These are phyloP conservation scores for Lanistes nyassanus DNA, from an alignment of 1,140 invertebrate genomes.

Conservation along the genomic window DNA sequence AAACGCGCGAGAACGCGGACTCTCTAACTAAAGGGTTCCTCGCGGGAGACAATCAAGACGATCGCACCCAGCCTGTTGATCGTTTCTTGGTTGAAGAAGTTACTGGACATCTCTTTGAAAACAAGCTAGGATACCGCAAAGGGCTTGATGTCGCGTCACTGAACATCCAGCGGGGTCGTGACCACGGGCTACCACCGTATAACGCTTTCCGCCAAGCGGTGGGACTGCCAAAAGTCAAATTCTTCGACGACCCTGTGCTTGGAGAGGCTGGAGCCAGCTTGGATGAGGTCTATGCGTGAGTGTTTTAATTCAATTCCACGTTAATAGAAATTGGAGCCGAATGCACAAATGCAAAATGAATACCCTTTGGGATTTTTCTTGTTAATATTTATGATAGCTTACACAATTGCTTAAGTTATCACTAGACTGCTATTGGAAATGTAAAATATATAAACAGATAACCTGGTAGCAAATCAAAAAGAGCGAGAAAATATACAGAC, in stretches of 20 bases:
- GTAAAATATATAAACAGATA: too few relatives aligned
- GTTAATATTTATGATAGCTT: neutral
- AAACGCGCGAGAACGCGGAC: constrained; percentile 21
- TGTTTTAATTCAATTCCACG: neutral
- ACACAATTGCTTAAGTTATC: too few relatives aligned
- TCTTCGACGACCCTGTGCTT: neutral
- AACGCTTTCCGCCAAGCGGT: constrained; percentile 29
- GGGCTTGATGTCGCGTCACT: constrained; percentile 28
- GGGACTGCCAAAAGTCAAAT: constrained; percentile 52
- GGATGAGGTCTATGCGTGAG: constrained; percentile 6
- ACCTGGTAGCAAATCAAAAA: too few relatives aligned
- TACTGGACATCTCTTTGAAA: constrained; percentile 28
- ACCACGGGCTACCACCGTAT: constrained; percentile 68
- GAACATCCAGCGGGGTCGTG: constrained; percentile 29
- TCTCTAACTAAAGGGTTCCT: constrained; percentile 24
- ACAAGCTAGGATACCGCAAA: constrained; percentile 10
- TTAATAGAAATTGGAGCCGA: too few relatives aligned
- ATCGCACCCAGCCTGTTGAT: neutral
- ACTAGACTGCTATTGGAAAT: too few relatives aligned
- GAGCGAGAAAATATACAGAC: too few relatives aligned
- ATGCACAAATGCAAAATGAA: neutral
- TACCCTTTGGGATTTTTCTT: neutral
- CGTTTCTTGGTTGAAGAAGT: constrained; percentile 57
- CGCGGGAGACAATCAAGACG: neutral
- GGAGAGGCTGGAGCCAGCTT: neutral